Conservation (phyloP, 1,140 invertebrate species). For the Dolichoris vasculosae region DNA sequence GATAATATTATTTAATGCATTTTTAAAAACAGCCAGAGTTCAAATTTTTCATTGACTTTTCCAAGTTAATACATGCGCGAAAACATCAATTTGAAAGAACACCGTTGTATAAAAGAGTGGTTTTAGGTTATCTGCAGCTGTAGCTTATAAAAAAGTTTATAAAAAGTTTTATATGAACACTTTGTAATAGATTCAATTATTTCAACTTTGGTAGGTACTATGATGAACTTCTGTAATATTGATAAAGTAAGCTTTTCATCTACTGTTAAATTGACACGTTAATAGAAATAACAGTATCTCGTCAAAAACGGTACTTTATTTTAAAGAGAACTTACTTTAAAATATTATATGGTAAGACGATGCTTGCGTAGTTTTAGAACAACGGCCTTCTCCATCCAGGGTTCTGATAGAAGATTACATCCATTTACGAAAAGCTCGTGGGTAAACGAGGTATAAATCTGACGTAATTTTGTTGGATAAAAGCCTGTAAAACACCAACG, state of each 20-base stretch:
- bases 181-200: not conserved
- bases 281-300: not conserved
- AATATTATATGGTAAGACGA: conserved; percentile 11
- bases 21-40: not conserved
- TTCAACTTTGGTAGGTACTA: not conserved
- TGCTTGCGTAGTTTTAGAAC: not conserved
- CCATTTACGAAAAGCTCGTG: conserved; percentile 17
- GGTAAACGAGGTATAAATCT: conserved; percentile 2
- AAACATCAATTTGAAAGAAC: not conserved
- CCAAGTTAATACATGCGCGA: not conserved
- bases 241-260: not conserved
- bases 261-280: not conserved
- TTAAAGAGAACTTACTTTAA: not conserved
- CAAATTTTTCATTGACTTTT: not conserved
- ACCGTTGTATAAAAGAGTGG: not conserved
- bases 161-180: not conserved
- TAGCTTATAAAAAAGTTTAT: not conserved
- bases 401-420: conserved; percentile 13
- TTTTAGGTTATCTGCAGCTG: not conserved
- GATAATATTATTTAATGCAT: not conserved
- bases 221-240: not conserved
- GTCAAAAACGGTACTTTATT: not conserved
- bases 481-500: not conserved
- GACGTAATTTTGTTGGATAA: not conserved
- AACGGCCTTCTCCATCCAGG: not conserved